phyloP scores from a whole-genome alignment of 2,888 invertebrate genomes.

The Mimas tiliae region DNA sequence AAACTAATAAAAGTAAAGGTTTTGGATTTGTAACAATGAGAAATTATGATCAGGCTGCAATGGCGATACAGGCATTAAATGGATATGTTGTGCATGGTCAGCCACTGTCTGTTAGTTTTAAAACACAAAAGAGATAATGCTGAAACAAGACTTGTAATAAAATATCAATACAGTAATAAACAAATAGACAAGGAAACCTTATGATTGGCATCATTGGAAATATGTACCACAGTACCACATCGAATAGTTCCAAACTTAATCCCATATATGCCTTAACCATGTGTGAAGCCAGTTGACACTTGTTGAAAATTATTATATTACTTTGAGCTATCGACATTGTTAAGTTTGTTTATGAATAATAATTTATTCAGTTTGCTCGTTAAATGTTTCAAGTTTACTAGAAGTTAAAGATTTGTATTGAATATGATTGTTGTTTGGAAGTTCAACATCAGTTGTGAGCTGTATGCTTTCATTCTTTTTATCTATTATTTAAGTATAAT shows the following conservation, averaged over 20 bases:
- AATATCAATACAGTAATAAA: slow-evolving; percentile 81
- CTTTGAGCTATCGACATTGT: slow-evolving; percentile 84
- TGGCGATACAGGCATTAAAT: slow-evolving; percentile 83
- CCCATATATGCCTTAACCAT: slow-evolving; percentile 62
- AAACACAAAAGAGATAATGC: slow-evolving; percentile 85
- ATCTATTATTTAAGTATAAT: slow-evolving; percentile 84
- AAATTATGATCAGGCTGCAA: slow-evolving; percentile 83
- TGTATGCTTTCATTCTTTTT: slow-evolving; percentile 80
- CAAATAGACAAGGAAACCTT: slow-evolving; percentile 70
- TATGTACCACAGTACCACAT: slow-evolving; percentile 64
- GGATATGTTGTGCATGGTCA: slow-evolving; percentile 79
- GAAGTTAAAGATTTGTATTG: slow-evolving; percentile 82
- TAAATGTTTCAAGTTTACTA: slow-evolving; percentile 85
- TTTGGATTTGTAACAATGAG: slow-evolving; percentile 84
- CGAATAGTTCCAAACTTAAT: slow-evolving; percentile 63
- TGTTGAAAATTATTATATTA: slow-evolving; percentile 82
- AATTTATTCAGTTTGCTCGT: slow-evolving; percentile 85
- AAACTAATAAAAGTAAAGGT: slow-evolving; percentile 83
- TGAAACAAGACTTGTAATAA: slow-evolving; percentile 65
- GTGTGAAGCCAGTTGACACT: slow-evolving; percentile 74
- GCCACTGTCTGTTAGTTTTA: slow-evolving; percentile 82
- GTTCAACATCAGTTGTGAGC: slow-evolving; percentile 80
- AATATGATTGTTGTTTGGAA: slow-evolving; percentile 79
- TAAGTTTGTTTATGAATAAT: slow-evolving; percentile 85
- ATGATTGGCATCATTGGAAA: slow-evolving; percentile 67